Base-by-base conservation (phyloP, 2,797 vertebrate genomes). In the Chrysocyon brachyurus region DNA sequence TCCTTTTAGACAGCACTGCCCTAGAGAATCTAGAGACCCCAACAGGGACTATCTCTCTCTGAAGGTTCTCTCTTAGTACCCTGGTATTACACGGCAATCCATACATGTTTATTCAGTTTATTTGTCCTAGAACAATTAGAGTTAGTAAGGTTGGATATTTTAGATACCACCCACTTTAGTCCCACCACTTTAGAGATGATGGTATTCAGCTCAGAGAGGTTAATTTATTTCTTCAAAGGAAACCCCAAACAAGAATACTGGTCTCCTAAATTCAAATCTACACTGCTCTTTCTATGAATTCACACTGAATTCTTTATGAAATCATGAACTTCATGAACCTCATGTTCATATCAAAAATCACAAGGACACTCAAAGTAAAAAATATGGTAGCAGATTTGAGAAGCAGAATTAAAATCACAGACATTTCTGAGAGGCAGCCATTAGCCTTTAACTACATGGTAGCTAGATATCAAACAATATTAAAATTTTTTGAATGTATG, bases 151-250 rank as follows among this genome's bases (percentile, higher is more conserved):
- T 77, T 89, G 2, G 21, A 66, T 72, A 85, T 93, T 96, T 97
- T 95, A 96, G 22, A 40, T 26, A 92, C 16, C 12, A 72, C 28
- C 68, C 36, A 40, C 12, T 96, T 59, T 77, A 93, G 91, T 54
- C 33, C 56, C 28, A 91, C 8, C 16, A 83, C 24, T 92, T 94
- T 78, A 52, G 22, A 81, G 52, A 87, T 57, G 19, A 63, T 46
- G 52, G 40, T 49, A 57, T 56, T 95, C 61, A 90, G 19, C 15
- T 87, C 88, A 91, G 49, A 90, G 19, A 86, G 11, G 4, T 82
- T 89, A 79, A 86, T 63, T 86, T 94, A 36, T 94, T 93, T 86
- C 46, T 87, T 93, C 54, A 66, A 36, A 83, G 17, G 31, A 96
- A 96, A 63, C 4, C 24, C 8, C 77, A 77, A n/a, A 52, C 2